A percentile compares a stretch with the other conserved stretches of the same genome.
Conservation (phyloP, 2,797 vertebrate species). For the Chloroceryle amazona region DNA sequence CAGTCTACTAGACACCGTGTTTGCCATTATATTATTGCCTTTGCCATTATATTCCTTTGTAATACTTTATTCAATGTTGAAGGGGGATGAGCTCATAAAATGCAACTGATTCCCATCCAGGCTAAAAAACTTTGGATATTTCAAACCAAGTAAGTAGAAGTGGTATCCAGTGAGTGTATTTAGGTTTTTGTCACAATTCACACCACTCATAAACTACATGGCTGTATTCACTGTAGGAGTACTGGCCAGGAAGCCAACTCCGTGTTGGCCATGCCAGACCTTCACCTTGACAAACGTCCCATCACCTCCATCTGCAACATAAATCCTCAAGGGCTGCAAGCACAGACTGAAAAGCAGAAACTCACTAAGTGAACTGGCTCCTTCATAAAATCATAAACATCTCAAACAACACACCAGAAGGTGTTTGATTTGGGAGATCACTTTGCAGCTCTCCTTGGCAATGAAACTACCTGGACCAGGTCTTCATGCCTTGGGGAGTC, state of each 20-base stretch:
- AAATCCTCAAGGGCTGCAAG: neutral
- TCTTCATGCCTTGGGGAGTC: neutral
- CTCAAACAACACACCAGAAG: neutral
- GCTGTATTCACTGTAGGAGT: neutral
- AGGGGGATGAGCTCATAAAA: neutral
- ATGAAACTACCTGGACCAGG: accelerated
- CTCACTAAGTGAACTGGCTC: neutral
- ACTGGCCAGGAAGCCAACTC: neutral
- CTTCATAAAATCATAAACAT: neutral
- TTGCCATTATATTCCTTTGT: neutral
- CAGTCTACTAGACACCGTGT: neutral
- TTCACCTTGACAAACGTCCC: neutral
- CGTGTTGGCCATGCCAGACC: neutral
- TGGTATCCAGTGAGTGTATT: neutral
- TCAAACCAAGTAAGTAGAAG: neutral
- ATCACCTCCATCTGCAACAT: neutral
- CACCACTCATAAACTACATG: neutral
- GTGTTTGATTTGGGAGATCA: neutral
- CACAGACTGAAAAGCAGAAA: neutral
- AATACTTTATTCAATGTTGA: accelerated
- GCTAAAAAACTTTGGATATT: neutral
- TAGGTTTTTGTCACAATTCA: neutral
- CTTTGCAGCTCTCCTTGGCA: neutral
- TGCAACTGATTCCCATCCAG: neutral
- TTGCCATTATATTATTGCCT: neutral